Base-by-base conservation (phyloP, 2,113 vertebrate species). In the Kryptolebias marmoratus region DNA sequence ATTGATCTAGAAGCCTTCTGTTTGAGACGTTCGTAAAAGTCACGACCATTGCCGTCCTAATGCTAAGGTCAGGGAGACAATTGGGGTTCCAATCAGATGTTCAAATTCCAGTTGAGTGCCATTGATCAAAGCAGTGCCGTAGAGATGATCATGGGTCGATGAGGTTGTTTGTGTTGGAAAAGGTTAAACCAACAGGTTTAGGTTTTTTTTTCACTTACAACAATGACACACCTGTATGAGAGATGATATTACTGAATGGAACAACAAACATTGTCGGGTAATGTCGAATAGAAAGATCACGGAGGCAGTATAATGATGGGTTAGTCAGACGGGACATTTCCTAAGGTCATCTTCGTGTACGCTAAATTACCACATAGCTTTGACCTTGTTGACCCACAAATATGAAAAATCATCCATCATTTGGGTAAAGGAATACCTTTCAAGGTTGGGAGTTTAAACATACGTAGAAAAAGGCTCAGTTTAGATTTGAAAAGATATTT, bases 11-110 rank as follows among this genome's bases (percentile, higher is more conserved):
- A 77, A 77, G 48, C 28, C 45, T 48, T 11, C 16, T 64, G 73
- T 83, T 64, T 70, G 54, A 80, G 71, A 65, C 83, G 75, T 78
- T 76, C 48, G 31, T 64, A 62, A 81, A 88, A 83, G 47, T 57
- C 74, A 6, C 49, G 31, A 75, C 61, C 60, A 16, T 72, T n/a
- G 16, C 11, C 61, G 50, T 80, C 61, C 54, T 54, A 32, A 65
- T 47, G 61, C 57, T 65, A 85, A 88, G 75, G 76, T 79, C 80
- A 73, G 27, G 65, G 13, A 65, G 65, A 80, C 56, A 54, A 70
- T 1, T 27, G 13, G 6, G 0, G 42, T 32, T 71, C 2, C 6
- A 77, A 72, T 69, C 3, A 28, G 16, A 42, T 28, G 66, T 66
- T 82, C 64, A 65, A 67, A 73, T 32, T 9, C 30, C 55, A 57